These are phyloP conservation scores for Toxonevra muliebris DNA, from an alignment of 2,888 invertebrate genomes.

Conservation along the genomic window DNA sequence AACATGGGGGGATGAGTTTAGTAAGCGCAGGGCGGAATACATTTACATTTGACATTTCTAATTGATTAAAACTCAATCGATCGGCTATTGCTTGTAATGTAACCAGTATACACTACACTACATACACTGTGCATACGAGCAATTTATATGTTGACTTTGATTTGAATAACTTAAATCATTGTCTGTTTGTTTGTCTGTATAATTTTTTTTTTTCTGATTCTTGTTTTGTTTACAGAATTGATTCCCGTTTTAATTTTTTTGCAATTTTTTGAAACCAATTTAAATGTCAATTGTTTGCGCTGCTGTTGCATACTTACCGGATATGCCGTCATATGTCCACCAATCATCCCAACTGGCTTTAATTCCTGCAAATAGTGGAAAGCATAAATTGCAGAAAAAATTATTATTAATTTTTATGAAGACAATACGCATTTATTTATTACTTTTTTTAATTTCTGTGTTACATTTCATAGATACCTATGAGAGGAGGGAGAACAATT, in stretches of 20 bases:
- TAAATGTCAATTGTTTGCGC: not conserved
- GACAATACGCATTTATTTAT: constrained; percentile 7
- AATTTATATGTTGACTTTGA: not conserved
- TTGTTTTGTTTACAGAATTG: too few relatives aligned
- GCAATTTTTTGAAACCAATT: not conserved
- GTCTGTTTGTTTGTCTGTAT: not conserved
- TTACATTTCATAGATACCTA: too few relatives aligned
- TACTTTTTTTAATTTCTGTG: not conserved
- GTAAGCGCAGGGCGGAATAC: not conserved
- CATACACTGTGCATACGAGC: not conserved
- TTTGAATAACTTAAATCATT: not conserved
- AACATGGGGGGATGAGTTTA: not conserved
- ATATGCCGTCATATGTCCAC: constrained; percentile 96
- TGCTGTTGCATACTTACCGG: constrained; percentile 73
- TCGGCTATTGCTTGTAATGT: not conserved
- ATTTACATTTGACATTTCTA: not conserved
- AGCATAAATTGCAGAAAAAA: constrained; percentile 20
- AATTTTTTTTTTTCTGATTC: not conserved
- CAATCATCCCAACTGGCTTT: constrained; percentile 88
- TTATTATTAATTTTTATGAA: constrained; percentile 6
- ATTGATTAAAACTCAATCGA: constrained; percentile 18
- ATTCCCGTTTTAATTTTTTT: too few relatives aligned
- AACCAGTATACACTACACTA: not conserved
- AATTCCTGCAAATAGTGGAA: constrained; percentile 57
- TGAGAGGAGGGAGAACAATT: not conserved